Base-by-base conservation (phyloP, 1,140 invertebrate genomes). In the Cecropterus lyciades region DNA sequence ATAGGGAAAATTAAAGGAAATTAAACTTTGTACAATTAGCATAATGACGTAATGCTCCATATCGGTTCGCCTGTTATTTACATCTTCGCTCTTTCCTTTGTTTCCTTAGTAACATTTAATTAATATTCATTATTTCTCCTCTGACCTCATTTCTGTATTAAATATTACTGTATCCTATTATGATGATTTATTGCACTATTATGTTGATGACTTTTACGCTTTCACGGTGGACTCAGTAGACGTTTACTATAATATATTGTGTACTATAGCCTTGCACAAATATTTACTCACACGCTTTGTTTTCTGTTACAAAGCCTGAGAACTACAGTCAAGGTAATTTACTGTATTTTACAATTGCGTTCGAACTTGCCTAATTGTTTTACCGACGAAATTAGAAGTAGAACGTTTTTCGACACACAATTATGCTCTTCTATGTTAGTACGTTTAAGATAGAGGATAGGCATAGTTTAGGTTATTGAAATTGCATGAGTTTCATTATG, bases 21-120 rank as follows among this genome's bases (percentile, higher is more conserved):
- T 60, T 60, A 60, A 60, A 43, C 14, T 48, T 60, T 60, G 8
- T 60, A 37, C 45, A 48, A 60, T 60, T 60, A 60, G 27, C 43
- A 60, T 60, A 46, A 48, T 33, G 27, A 60, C 56, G 43, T 20
- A 48, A 60, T 48, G 57, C 11, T 49, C 30, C 24, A 59, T 16
- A 15, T 37, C 49, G 24, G 49, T 3, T 59, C 20, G 45, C 42
- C 20, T 27, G 5, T 20, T 42, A 48, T 59, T 49, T 59, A 45
- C 56, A 48, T 46, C 20, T 9, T 20, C 13, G 24, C 24, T 30
- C 14, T 14, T 59, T 17, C 13, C 42, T 43, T 57, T 46, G 56
- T 30, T 42, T 42, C 33, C 33, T 55, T 40, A 27, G 33, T 16
- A 55, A 42, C 33, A 16, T 42, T 10, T 55, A 42, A 20, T 57